Evolutionary conservation across 2,888 invertebrate species (phyloP).

Genomic region (Steromphala cineraria): DNA sequence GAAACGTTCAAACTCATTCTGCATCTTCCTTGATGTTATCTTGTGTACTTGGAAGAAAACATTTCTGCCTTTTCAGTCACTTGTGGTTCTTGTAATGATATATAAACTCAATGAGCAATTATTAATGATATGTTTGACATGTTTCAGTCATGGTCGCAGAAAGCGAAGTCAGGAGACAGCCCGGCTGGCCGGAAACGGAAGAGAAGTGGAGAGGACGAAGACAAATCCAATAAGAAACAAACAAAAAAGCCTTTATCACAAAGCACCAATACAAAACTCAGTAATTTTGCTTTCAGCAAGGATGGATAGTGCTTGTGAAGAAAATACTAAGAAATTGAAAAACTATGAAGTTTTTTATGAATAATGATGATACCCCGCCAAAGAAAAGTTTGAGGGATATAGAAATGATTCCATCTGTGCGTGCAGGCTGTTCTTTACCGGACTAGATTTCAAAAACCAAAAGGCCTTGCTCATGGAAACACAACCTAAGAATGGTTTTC

Average conservation of each 20-base stretch:
- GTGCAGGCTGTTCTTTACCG: too few species aligned
- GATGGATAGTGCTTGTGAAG: conserved; percentile 25
- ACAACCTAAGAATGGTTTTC: too few species aligned
- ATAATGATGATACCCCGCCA: too few species aligned
- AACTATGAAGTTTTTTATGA: too few species aligned
- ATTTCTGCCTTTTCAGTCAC: too few species aligned
- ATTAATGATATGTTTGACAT: background rate
- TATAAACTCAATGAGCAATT: background rate
- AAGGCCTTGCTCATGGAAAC: too few species aligned
- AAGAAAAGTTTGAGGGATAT: too few species aligned
- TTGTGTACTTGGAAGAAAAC: too few species aligned
- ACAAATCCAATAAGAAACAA: conserved; percentile 20
- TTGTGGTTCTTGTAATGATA: background rate
- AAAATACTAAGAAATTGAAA: background rate
- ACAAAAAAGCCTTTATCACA: conserved; percentile 52
- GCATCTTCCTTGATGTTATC: too few species aligned
- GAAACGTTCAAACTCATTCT: too few species aligned
- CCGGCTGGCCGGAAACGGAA: conserved; percentile 11
- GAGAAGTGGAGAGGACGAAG: background rate
- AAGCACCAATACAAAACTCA: conserved; percentile 59
- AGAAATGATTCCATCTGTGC: too few species aligned
- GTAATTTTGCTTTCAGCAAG: conserved; percentile 58
- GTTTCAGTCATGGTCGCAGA: conserved; percentile 57
- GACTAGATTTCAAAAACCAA: too few species aligned
- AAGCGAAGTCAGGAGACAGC: conserved; percentile 50